Percentiles rank a stretch among this genome's conserved stretches.
These are phyloP conservation scores for Dromaius novaehollandiae DNA, from an alignment of 2,113 vertebrate genomes.

Conservation along the genomic window DNA sequence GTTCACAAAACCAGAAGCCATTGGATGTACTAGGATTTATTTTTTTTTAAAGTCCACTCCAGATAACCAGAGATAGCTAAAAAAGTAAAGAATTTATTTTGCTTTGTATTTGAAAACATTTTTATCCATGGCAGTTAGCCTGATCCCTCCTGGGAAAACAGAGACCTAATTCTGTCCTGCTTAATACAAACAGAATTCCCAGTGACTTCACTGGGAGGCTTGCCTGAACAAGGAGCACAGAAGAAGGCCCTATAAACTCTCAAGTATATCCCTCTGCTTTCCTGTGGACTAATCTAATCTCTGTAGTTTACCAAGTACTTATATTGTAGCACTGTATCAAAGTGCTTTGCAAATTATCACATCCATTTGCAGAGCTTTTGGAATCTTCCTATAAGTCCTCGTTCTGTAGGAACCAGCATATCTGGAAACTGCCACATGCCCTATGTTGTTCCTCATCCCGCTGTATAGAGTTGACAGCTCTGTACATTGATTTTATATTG, in stretches of 20 bases:
- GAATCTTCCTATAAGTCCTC: background rate
- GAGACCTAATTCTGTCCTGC: constrained; percentile 48
- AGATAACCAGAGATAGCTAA: background rate
- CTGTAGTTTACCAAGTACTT: background rate
- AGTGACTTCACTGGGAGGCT: constrained; percentile 36
- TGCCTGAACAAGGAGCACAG: constrained; percentile 10
- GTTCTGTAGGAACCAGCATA: background rate
- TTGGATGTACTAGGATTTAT: background rate
- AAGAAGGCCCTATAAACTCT: background rate
- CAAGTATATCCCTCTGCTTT: constrained; percentile 26
- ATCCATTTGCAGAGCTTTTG: background rate
- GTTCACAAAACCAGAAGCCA: background rate
- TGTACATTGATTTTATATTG: background rate
- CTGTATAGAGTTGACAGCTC: background rate
- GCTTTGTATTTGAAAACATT: constrained; percentile 53
- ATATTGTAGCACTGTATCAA: background rate
- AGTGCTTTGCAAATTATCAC: constrained; percentile 7
- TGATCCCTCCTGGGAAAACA: constrained; percentile 50
- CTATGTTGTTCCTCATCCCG: background rate
- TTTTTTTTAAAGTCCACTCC: background rate
- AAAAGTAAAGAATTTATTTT: constrained; percentile 40
- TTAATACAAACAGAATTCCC: constrained; percentile 56
- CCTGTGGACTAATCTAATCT: background rate
- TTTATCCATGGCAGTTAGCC: constrained; percentile 45
- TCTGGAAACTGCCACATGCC: background rate